Evolutionary conservation across 2,888 invertebrate genomes (phyloP), one percentile per base, ranked within the genome.

Genomic region (Rotaria socialis): DNA sequence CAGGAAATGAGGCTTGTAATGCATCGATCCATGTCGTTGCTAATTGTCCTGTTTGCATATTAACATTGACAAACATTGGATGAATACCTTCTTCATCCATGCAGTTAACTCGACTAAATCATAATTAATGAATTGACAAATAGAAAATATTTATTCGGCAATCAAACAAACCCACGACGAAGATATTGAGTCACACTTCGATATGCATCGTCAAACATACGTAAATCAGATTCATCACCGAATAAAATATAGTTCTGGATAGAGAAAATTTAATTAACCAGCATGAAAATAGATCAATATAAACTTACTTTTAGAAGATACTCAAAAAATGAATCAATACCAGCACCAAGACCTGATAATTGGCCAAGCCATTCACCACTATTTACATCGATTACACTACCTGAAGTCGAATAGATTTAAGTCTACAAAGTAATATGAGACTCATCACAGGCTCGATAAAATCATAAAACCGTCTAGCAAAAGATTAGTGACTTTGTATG

Each of bases 1-100:
- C 90, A 16, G 91, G 88, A 90, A 91, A 91, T 24, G 92, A 91
- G 75, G 93, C 93, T 90, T 93, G 93, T 47, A 94, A 90, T 3
- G 93, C 92, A 90, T 94, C 94, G 84, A 94, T 93, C 94, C 94
- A 94, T 85, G 93, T 92, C 87, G 93, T 93, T 85, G 92, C 90
- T 10, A 92, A 92, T 84, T 92, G 91, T 10, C 94, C 94, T 88
- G 92, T 93, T 86, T 92, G 91, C 93, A 94, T 93, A 89, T 94
- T 93, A 1, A 93, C 93, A 90, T 94, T 94, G 6, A 93, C 93
- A 90, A 93, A 94, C 16, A 94, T 90, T 14, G 94, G 94, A 88
- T 93, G 93, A 88, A 92, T 92, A 8, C 93, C 93, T 85, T 89
- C 89, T 7, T 93, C 93, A 85, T 91, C 89, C 88, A 93, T 93